phyloP scores from a whole-genome alignment of 2,797 vertebrate species.

The Onychomys torridus region DNA sequence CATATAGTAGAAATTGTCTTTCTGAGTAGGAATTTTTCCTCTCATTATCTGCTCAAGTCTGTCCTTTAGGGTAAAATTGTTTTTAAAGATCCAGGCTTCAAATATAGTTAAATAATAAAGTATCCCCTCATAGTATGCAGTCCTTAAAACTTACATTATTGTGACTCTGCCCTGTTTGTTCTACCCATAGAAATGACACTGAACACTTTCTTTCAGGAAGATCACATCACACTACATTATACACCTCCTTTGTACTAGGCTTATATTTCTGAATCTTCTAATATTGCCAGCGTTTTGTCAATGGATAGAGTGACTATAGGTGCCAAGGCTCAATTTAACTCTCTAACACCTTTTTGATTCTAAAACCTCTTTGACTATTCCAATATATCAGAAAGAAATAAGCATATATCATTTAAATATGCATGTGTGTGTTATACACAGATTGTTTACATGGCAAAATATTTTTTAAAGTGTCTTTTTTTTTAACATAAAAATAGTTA shows the following conservation, averaged over 20 bases:
- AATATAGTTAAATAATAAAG: background rate
- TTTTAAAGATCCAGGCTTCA: slow-evolving; percentile 11
- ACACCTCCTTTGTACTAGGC: background rate
- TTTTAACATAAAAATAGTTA: background rate
- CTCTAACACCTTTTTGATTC: background rate
- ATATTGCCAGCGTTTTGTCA: background rate
- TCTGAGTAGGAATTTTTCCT: slow-evolving; percentile 3
- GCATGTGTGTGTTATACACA: too few relatives aligned
- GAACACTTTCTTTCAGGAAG: slow-evolving; percentile 28
- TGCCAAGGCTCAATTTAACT: background rate
- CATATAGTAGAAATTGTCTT: slow-evolving; percentile 18
- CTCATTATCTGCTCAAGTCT: background rate
- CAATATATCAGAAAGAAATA: background rate
- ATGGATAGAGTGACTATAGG: background rate
- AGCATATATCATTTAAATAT: background rate
- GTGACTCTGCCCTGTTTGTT: background rate
- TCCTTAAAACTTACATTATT: background rate
- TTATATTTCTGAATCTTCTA: background rate
- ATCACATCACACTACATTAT: background rate
- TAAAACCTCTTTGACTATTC: background rate
- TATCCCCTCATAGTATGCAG: background rate
- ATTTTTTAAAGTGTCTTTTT: background rate
- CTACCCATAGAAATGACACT: background rate
- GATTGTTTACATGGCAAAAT: background rate
- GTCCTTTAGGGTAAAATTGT: background rate